Evolutionary conservation across 2,797 vertebrate species (phyloP), one percentile per base, ranked within the genome.

Genomic region (Crenichthys baileyi): DNA sequence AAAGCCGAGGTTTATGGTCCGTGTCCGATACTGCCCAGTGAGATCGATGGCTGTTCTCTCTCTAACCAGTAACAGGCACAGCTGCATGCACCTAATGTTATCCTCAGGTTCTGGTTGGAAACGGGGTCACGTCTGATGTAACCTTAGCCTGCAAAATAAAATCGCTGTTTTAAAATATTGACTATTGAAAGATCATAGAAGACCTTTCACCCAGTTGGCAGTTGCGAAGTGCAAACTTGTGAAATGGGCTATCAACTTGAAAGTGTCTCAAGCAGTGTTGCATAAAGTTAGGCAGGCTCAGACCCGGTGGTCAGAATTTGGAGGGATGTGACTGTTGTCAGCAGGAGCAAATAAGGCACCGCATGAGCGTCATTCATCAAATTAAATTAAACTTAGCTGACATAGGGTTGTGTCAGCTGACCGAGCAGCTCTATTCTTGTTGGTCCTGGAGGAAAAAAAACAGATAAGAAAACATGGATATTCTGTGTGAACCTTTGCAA

Each of bases 1-100:
- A 91, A 93, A 91, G 82, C 82, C 46, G 75, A 79, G 68, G 48
- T 94, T 94, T 92, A 94, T 93, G 82, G 79, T 60, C 85, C 13
- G 79, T 89, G 87, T 76, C 87, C 85, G 90, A 92, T 90, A 85
- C 77, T 80, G 83, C 71, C 79, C 73, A 79, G 85, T 73, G 79
- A 83, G 83, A 85, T 81, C 63, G 67, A 83, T 20, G 31, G 70
- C 77, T 76, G 76, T 84, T 81, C 36, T 85, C 80, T 80, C 31
- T 84, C 80, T 55, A 53, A 88, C 74, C 63, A 76, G 80, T 73
- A 80, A 88, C 56, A 36, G 58, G 80, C 73, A 79, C 31, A 80
- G 70, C 50, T 83, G 72, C 48, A 76, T 88, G 81, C 82, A 71
- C 77, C 77, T 60, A 68, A 77, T 55, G 60, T 85, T 67, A 26